A percentile compares a stretch with the other conserved stretches of the same genome.
These are phyloP conservation scores for Erithacus rubecula DNA, from an alignment of 2,797 vertebrate genomes.

Conservation along the genomic window DNA sequence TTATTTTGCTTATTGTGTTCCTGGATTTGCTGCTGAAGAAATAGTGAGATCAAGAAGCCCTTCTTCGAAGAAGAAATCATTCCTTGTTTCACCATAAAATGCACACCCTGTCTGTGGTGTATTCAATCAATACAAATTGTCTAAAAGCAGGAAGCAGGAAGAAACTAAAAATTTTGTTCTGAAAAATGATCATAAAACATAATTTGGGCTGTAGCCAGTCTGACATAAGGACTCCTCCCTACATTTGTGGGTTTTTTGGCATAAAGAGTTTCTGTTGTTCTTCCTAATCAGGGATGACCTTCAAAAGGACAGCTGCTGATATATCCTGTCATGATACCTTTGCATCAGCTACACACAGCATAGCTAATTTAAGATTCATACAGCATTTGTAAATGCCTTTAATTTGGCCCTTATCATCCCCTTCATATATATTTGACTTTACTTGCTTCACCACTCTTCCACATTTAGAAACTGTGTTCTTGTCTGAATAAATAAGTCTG, in stretches of 20 bases:
- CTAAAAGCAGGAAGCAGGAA: slow-evolving; percentile 24
- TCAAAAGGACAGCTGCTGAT: not conserved
- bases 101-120: not conserved
- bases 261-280: not conserved
- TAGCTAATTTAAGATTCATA: slow-evolving; percentile 4
- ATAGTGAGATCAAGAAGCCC: not conserved
- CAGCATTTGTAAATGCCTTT: not conserved
- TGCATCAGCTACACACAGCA: not conserved
- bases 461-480: slow-evolving; percentile 58
- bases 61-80: not conserved
- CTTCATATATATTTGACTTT: slow-evolving; percentile 2
- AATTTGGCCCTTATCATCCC: not conserved
- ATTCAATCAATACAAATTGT: not conserved
- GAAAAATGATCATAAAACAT: not conserved
- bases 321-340: not conserved
- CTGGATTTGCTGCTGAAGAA: not conserved
- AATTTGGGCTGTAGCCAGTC: not conserved
- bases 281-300: slow-evolving; percentile 10
- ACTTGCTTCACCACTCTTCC: slow-evolving; percentile 11
- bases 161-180: not conserved
- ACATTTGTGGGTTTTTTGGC: not conserved
- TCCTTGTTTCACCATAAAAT: not conserved
- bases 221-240: not conserved
- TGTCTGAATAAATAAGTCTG: slow-evolving; percentile 58
- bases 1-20: not conserved